Percentiles rank a stretch among this genome's conserved stretches.
Conservation (phyloP, 2,797 vertebrate genomes). For the Chaunax sp. region DNA sequence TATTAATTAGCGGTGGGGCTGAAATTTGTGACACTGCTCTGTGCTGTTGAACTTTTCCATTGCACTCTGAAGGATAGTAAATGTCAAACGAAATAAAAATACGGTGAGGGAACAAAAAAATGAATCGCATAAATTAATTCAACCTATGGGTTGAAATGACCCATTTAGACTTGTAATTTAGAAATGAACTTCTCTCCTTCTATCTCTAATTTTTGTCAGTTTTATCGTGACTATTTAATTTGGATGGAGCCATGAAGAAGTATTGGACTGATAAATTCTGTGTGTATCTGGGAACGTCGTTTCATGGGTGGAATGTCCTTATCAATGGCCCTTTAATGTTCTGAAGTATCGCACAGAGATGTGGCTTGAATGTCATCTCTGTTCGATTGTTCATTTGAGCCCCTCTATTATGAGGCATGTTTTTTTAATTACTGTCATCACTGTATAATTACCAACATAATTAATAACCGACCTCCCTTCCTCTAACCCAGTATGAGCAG, state of each 20-base stretch:
- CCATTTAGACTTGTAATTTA: conserved; percentile 82
- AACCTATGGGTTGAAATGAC: conserved; percentile 82
- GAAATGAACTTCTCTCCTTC: conserved; percentile 75
- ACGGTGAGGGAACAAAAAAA: conserved; percentile 53
- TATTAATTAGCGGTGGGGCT: conserved; percentile 33
- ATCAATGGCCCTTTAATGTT: conserved; percentile 80
- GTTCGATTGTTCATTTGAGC: conserved; percentile 59
- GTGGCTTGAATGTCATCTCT: conserved; percentile 60
- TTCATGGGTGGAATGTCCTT: conserved; percentile 75
- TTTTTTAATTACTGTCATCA: conserved; percentile 67
- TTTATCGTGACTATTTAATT: conserved; percentile 76
- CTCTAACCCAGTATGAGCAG: conserved; percentile 8
- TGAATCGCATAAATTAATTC: conserved; percentile 78
- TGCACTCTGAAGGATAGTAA: conserved; percentile 59
- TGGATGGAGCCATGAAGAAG: conserved; percentile 73
- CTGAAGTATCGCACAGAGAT: conserved; percentile 63
- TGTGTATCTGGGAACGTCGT: conserved; percentile 65
- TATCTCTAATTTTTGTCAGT: conserved; percentile 78
- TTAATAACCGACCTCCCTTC: conserved; percentile 52
- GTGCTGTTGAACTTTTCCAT: conserved; percentile 41
- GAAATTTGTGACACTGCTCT: conserved; percentile 22
- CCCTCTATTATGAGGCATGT: conserved; percentile 50
- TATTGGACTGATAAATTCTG: conserved; percentile 73
- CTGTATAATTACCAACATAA: conserved; percentile 64
- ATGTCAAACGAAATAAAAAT: conserved; percentile 76